Base-by-base conservation (phyloP, 2,797 vertebrate species). In the Echiichthys vipera region DNA sequence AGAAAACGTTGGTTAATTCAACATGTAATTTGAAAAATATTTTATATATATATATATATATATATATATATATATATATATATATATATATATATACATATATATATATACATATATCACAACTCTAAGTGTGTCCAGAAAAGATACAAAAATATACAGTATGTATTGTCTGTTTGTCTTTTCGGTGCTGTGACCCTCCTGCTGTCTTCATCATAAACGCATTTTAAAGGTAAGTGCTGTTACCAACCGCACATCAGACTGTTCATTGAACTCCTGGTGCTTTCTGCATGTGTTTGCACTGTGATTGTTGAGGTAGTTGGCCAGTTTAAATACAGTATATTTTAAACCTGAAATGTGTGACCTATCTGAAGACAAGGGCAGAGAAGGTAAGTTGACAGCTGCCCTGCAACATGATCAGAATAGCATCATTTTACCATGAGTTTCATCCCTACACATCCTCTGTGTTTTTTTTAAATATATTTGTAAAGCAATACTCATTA, bases 161-260 rank as follows among this genome's bases (percentile, higher is more conserved):
- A 27, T 66, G 50, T 66, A 75, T 70, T 27, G 7, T 78, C 20
- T 78, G 1, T 80, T 11, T 83, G 14, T 78, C 54, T 89, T 81
- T 37, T 34, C 25, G 70, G 69, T 74, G 77, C 78, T 29, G 75
- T 17, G 25, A 42, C 74, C 53, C 30, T 63, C 61, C 68, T n/a
- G 25, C 64, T 36, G 53, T 22, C 82, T 14, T 64, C 15, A 75
- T 68, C 56, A 50, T 64, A 66, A 40, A 27, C 59, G 18, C 39
- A 27, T 73, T 74, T 56, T 73, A 64, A 87, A 95, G 94, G 94
- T 94, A 91, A 93, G 92, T 51, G 32, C 30, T 68, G 42, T 72
- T 43, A 51, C 22, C 39, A 24, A 62, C 6, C 42, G 13, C 39
- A 47, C 51, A 46, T 55, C 18, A 53, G 1, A 43, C 46, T 36